A percentile compares a stretch with the other conserved stretches of the same genome.
Evolutionary conservation across 2,113 vertebrate species (phyloP).

Genomic region (Clarias magur): DNA sequence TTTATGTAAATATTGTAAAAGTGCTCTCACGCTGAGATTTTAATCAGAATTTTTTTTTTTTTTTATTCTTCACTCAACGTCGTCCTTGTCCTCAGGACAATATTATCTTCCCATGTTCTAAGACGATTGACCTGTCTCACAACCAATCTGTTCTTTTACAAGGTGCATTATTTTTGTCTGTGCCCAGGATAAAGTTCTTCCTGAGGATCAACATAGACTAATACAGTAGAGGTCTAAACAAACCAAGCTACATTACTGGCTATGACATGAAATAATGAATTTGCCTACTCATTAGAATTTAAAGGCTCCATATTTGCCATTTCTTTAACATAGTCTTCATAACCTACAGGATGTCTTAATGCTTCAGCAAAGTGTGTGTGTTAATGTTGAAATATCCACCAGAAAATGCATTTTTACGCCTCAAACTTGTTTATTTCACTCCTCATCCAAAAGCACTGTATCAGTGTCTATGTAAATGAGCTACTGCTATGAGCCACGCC

Average conservation of each 20-base stretch:
- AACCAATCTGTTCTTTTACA: too few species aligned
- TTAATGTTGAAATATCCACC: too few species aligned
- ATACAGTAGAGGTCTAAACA: background rate
- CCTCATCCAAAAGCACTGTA: too few species aligned
- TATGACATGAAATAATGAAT: background rate
- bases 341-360: too few species aligned
- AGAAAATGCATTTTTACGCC: too few species aligned
- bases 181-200: background rate
- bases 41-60: background rate
- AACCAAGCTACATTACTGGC: background rate
- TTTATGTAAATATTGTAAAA: background rate
- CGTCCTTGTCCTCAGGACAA: background rate
- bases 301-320: background rate
- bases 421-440: too few species aligned
- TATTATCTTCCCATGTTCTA: too few species aligned
- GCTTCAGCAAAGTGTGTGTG: too few species aligned
- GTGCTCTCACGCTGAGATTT: background rate
- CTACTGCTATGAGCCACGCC: too few species aligned
- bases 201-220: background rate
- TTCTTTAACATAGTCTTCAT: background rate
- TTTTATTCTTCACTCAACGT: background rate
- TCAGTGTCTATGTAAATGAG: too few species aligned
- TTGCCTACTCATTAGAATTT: background rate
- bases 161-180: too few species aligned
- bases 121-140: too few species aligned